Conservation (phyloP, 2,888 invertebrate genomes). For the Apotomis turbidana region DNA sequence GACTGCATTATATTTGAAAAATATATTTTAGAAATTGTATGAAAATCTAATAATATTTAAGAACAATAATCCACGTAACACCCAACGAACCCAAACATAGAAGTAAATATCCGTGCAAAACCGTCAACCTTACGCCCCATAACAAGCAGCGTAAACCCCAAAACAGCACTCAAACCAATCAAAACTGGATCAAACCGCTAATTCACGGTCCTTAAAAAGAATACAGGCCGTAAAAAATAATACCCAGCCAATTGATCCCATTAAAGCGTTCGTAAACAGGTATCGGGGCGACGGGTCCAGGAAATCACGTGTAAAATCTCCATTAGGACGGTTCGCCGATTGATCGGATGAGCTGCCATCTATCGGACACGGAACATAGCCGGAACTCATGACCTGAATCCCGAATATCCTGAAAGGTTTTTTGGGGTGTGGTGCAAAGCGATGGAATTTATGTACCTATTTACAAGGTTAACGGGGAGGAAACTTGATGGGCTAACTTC, state of each 20-base stretch:
- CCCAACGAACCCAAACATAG: not conserved
- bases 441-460: not conserved
- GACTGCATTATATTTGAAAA: no score
- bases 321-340: slow-evolving; percentile 73
- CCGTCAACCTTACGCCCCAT: not conserved
- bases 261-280: slow-evolving; percentile 59
- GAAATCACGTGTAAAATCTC: slow-evolving; percentile 82
- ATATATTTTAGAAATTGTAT: no score
- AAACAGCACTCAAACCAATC: slow-evolving; percentile 33
- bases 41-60: not conserved
- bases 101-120: not conserved
- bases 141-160: slow-evolving; percentile 17
- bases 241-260: slow-evolving; percentile 41
- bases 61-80: not conserved
- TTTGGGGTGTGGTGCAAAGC: slow-evolving; percentile 42
- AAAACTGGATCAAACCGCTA: slow-evolving; percentile 38
- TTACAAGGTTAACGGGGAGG: no score
- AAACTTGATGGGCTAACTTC: no score
- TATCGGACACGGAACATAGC: slow-evolving; percentile 74
- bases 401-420: slow-evolving; percentile 60
- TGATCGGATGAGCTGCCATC: slow-evolving; percentile 79
- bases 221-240: slow-evolving; percentile 28
- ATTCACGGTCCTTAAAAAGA: slow-evolving; percentile 28
- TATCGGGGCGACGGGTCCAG: slow-evolving; percentile 59
- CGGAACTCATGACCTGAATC: slow-evolving; percentile 77